A percentile compares a stretch with the other conserved stretches of the same genome.
Conservation (phyloP, 2,113 vertebrate genomes). For the Pristiophorus japonicus region DNA sequence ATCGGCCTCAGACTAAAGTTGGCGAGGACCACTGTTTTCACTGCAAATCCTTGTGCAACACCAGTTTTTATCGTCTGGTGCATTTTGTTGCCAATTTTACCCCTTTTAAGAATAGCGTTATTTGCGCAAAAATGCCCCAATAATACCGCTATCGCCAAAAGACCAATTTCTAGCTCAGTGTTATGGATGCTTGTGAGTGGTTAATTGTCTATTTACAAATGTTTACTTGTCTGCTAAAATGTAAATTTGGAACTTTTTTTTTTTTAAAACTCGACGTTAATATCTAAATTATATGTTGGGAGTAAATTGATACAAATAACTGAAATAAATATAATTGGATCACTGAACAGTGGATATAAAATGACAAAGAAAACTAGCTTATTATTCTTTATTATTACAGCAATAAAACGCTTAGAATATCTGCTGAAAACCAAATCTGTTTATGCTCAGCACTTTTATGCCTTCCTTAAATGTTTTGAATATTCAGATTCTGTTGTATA, state of each 20-base stretch:
- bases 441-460: not conserved
- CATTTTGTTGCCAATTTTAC: no score
- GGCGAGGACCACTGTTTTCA: no score
- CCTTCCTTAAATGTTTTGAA: not conserved
- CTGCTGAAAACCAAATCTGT: not conserved
- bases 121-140: no score
- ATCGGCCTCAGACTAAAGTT: no score
- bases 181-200: not conserved
- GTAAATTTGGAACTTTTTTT: not conserved
- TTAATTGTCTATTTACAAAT: not conserved
- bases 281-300: not conserved
- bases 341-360: not conserved
- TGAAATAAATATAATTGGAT: not conserved
- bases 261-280: not conserved
- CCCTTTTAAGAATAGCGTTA: no score
- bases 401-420: not conserved
- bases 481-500: not conserved
- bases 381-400: not conserved
- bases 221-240: not conserved
- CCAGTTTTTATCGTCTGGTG: no score
- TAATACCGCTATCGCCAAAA: no score
- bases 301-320: not conserved
- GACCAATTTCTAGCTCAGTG: no score
- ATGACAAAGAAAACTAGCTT: not conserved
- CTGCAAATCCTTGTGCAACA: no score